Base-by-base conservation (phyloP, 2,888 invertebrate genomes). In the Scrobipalpa costella region DNA sequence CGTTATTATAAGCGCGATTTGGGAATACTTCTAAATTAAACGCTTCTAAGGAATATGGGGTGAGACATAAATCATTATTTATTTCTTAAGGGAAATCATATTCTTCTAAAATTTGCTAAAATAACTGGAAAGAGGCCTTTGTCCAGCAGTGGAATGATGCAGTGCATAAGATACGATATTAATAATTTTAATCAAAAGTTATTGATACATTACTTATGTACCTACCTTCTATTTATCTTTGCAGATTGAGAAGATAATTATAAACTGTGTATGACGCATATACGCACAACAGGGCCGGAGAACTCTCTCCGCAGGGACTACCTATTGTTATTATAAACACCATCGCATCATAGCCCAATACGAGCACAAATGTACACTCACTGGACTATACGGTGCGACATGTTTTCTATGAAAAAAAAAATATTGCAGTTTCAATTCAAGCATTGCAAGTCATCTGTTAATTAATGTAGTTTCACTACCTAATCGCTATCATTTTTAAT, bases 1-100 rank as follows among this genome's bases (percentile, higher is more conserved):
- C 85, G 85, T 89, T 90, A 89, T 89, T 89, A 89, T 88, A 86
- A 85, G 86, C 84, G 79, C 85, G 84, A 88, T 86, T 88, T 86
- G 85, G 85, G 86, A 90, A 85, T 88, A 81, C 80, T 80, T 79
- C 68, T 70, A 76, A 84, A 86, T 89, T 88, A 86, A 88, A 86
- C 79, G 86, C 77, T 81, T 85, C 36, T 55, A 7, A 34, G 34
- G 34, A 34, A 55, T n/a, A 55, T n/a, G 55, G 55, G 7, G 11
- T 33, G 15, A 7, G 11, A 2, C 11, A 9, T 27, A 0, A 50
- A 9, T 15, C 8, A 15, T 17, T 21, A 8, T 50, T 50, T 21
- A 17, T 15, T 8, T 13, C 9, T 49, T 17, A 15, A 2, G 27
- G 27, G 27, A 27, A 27, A 27, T 27, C 5, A 27, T 27, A 27